Conservation (phyloP, 2,797 vertebrate species). For the Lerista edwardsae region DNA sequence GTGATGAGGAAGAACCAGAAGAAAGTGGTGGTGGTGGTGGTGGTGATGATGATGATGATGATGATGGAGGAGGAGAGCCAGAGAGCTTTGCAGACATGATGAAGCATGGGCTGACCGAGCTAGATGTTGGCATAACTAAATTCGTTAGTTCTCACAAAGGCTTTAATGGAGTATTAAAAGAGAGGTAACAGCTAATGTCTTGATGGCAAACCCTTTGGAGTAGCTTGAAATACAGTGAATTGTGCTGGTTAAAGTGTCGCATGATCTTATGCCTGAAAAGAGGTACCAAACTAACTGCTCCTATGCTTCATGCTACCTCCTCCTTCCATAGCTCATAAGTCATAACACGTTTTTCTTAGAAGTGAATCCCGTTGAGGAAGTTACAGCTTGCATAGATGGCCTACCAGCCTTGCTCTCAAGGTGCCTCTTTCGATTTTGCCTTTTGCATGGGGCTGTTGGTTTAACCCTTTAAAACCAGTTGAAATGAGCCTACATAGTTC, state of each 20-base stretch:
- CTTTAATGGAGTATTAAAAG: conserved; percentile 97
- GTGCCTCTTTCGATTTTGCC: background rate
- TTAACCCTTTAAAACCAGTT: background rate
- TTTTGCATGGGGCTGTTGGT: background rate
- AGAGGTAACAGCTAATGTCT: conserved; percentile 81
- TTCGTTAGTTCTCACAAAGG: conserved; percentile 93
- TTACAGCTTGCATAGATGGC: background rate
- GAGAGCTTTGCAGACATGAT: conserved; percentile 98
- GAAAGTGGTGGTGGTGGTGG: conserved; percentile 70
- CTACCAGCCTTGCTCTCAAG: background rate
- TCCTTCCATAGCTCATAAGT: background rate
- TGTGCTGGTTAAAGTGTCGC: background rate
- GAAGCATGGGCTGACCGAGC: conserved; percentile 94
- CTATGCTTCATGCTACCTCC: background rate
- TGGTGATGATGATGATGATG: no score
- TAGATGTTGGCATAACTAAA: conserved; percentile 94
- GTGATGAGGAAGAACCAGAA: conserved; percentile 76
- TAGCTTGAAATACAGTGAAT: no score
- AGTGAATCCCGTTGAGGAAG: background rate
- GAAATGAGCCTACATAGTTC: background rate
- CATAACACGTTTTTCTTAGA: background rate
- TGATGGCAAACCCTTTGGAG: no score
- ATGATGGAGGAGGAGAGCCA: conserved; percentile 59
- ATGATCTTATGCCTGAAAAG: background rate
- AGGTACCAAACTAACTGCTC: background rate